phyloP scores from a whole-genome alignment of 1,140 invertebrate genomes.

The Achatina immaculata region DNA sequence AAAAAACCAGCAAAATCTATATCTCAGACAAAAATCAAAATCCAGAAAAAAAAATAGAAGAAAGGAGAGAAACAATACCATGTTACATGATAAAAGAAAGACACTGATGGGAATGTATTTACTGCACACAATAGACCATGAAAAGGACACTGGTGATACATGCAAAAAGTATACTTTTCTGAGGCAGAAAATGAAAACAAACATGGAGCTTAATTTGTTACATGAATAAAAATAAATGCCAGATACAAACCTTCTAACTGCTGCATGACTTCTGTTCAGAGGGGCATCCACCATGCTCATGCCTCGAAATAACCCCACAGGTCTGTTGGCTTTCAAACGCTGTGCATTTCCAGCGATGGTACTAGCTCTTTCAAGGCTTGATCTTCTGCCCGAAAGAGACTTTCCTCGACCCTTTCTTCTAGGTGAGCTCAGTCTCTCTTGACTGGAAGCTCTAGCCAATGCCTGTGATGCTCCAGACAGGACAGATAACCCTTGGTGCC shows the following conservation, averaged over 20 bases:
- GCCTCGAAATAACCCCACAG: conserved; percentile 49
- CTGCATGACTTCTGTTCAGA: conserved; percentile 32
- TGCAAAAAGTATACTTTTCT: too few relatives aligned
- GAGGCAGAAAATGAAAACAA: too few relatives aligned
- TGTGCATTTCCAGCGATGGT: neutral
- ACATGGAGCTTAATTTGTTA: too few relatives aligned
- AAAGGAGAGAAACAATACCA: too few relatives aligned
- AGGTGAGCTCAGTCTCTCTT: neutral
- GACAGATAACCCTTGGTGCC: conserved; percentile 37
- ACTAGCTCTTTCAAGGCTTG: neutral
- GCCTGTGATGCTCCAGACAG: conserved; percentile 32
- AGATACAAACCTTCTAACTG: conserved; percentile 36
- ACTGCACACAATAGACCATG: too few relatives aligned
- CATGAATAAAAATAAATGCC: too few relatives aligned
- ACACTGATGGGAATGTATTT: too few relatives aligned
- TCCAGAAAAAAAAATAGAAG: too few relatives aligned
- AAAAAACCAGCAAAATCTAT: too few relatives aligned
- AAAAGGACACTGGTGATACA: too few relatives aligned
- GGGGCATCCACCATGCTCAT: conserved; percentile 45
- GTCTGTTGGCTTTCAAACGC: neutral
- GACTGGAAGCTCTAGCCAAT: neutral
- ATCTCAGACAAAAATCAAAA: too few relatives aligned
- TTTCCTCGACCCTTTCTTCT: neutral
- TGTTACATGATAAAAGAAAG: too few relatives aligned
- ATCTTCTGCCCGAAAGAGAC: conserved; percentile 2